phyloP scores from a whole-genome alignment of 1,140 invertebrate genomes.

The Brevipalpus yothersi region DNA sequence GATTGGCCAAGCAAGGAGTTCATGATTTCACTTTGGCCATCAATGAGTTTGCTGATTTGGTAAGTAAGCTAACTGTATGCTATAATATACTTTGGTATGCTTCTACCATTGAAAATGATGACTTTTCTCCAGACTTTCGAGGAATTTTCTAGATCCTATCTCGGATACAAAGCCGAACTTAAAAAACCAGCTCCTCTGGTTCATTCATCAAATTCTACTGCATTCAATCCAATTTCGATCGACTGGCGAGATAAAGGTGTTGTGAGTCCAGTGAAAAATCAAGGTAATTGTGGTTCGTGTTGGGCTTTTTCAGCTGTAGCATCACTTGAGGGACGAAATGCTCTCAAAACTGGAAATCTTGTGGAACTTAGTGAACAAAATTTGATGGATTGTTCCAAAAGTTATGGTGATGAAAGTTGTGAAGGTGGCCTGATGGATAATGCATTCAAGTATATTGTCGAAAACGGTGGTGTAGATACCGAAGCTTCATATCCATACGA shows the following conservation, averaged over 20 bases:
- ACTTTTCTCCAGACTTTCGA: not conserved
- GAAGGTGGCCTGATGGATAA: constrained; percentile 6
- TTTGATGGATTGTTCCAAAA: constrained; percentile 5
- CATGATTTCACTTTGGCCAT: constrained; percentile 19
- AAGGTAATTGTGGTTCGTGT: constrained; percentile 13
- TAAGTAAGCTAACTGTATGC: not conserved
- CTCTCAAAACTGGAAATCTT: constrained; percentile 49
- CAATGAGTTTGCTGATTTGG: constrained; percentile 10
- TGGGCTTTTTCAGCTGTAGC: constrained; percentile 9
- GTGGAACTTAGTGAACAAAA: constrained; percentile 35
- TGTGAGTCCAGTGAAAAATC: constrained; percentile 24
- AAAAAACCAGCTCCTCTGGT: not conserved
- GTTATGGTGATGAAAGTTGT: constrained; percentile 11
- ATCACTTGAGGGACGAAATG: constrained; percentile 45
- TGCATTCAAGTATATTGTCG: constrained; percentile 1
- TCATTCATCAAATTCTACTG: not conserved
- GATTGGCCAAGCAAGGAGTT: constrained; percentile 9
- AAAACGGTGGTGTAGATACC: constrained; percentile 23
- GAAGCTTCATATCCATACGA: constrained; percentile 23
- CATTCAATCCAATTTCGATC: constrained; percentile 10
- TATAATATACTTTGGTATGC: constrained; percentile 6
- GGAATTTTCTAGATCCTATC: not conserved
- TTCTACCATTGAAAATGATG: not conserved
- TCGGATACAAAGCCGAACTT: not conserved
- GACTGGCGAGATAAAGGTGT: constrained; percentile 22